Conservation (phyloP, 2,113 vertebrate species). For the Ursus arctos region DNA sequence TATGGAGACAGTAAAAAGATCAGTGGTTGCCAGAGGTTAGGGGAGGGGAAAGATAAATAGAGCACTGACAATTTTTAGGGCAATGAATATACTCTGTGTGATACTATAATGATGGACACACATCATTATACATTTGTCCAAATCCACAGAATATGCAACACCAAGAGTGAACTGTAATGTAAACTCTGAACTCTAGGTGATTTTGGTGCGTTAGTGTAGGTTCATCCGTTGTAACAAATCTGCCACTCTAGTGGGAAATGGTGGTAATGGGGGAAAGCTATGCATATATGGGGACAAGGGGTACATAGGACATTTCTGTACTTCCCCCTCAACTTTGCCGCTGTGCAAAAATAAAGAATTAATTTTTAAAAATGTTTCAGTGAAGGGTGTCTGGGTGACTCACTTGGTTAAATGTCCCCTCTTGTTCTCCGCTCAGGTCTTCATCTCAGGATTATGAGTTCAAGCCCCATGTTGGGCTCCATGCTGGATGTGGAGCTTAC, state of each 20-base stretch:
- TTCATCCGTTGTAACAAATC: neutral
- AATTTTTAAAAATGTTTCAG: neutral
- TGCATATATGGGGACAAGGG: neutral
- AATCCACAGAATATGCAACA: neutral
- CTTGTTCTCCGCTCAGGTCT: neutral
- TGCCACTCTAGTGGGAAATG: neutral
- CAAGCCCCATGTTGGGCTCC: neutral
- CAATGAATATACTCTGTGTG: neutral
- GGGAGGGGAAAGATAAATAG: neutral
- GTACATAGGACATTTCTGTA: neutral
- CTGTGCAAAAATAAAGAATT: neutral
- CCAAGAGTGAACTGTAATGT: neutral
- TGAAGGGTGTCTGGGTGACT: neutral
- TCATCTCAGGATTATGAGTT: neutral
- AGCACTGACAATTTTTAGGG: neutral
- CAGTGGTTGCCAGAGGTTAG: neutral
- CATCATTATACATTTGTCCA: neutral
- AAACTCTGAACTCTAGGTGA: neutral
- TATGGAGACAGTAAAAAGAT: neutral
- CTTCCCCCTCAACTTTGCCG: neutral
- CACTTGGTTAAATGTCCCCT: neutral
- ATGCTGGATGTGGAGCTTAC: neutral
- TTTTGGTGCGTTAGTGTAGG: neutral
- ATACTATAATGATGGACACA: neutral
- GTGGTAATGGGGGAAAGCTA: neutral